Evolutionary conservation across 2,888 invertebrate species (phyloP), one percentile per base, ranked within the genome.

Genomic region (Beris chalybata): DNA sequence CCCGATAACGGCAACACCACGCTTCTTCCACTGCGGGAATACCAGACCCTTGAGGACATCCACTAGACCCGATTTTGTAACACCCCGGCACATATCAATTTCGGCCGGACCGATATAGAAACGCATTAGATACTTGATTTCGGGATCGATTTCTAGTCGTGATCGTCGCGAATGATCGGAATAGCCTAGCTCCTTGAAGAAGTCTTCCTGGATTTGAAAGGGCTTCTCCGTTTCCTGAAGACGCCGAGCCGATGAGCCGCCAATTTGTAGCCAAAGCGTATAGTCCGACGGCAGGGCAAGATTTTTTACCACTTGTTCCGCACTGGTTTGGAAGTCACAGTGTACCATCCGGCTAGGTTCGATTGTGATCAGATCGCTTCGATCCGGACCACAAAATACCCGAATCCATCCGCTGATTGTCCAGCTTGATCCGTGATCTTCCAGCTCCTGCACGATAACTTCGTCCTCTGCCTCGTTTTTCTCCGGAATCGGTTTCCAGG

Each of bases 1-100:
- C 70, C 86, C 87, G 73, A 86, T 82, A 66, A 88, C 80, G 71
- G 86, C 84, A 44, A 87, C 82, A 38, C 84, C 82, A 70, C 87
- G 82, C 63, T 84, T 82, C 75, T 86, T 86, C 88, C 88, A 88
- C 75, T 88, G 87, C 47, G 88, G 88, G 72, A 87, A 86, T 56
- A 88, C 88, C 71, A 88, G 83, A 54, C 88, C 88, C 76, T 88
- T 88, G 58, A 88, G 78, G 54, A 88, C 83, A 71, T 85, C 81
- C 54, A 81, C 78, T 69, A 77, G 76, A 30, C 83, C 83, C 71
- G 82, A 82, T 70, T 80, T 79, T 54, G 77, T 81, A 71, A 80
- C 79, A 48, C 81, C 82, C 13, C 71, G 73, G 56, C 71, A 72
- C 54, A 86, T 77, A 65, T 84, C 85, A 31, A 85, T 82, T 63